phyloP scores from a whole-genome alignment of 2,113 vertebrate species.

The Entelurus aequoreus region DNA sequence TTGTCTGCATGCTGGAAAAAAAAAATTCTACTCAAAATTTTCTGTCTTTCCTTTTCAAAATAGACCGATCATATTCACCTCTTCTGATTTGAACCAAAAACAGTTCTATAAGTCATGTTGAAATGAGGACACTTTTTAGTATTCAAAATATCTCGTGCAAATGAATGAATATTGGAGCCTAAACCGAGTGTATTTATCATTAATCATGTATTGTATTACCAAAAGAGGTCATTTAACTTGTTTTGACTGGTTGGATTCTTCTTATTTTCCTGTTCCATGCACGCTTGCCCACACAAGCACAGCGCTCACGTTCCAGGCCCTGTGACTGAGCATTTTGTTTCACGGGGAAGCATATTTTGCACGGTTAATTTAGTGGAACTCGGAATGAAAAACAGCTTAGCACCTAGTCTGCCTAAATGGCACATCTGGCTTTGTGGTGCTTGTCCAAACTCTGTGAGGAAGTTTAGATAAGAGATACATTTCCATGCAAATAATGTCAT shows the following conservation, averaged over 20 bases:
- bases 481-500: not conserved
- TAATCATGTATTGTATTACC: not conserved
- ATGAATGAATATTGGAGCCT: too few relatives aligned
- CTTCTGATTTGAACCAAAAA: not conserved
- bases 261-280: conserved; percentile 15
- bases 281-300: conserved; percentile 19
- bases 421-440: conserved; percentile 34
- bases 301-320: conserved; percentile 39
- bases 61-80: conserved; percentile 6
- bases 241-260: conserved; percentile 17
- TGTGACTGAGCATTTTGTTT: conserved; percentile 32
- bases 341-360: conserved; percentile 24
- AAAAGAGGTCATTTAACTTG: conserved; percentile 16
- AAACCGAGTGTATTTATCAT: not conserved
- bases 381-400: conserved; percentile 35
- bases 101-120: too few relatives aligned
- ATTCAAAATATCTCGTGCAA: too few relatives aligned
- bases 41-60: conserved; percentile 3
- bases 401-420: conserved; percentile 19
- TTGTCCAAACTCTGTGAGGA: conserved; percentile 21
- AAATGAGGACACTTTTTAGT: too few relatives aligned
- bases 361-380: conserved; percentile 42
- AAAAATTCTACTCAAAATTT: too few relatives aligned
- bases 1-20: too few relatives aligned
- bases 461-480: conserved; percentile 2